Evolutionary conservation across 30 jellyfish, hydroid and myxozoan genomes (phyloP), one percentile per base, ranked within the genome.

Genomic region (Hydractinia echinata): DNA sequence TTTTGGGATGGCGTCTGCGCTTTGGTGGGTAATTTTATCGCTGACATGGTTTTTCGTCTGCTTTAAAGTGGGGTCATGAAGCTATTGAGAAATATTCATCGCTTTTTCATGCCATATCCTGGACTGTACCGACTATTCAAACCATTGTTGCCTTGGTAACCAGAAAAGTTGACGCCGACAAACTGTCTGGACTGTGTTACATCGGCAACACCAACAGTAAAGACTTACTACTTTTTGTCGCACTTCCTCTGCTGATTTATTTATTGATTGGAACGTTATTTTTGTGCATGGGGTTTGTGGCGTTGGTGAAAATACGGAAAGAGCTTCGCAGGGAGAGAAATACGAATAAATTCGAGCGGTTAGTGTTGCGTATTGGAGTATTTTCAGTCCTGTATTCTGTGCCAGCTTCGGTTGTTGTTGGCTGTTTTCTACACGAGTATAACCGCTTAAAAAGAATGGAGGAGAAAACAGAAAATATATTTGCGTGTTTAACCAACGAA

Each of bases 41-140:
- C 67, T 90, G 77, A 90, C 97, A 7, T 90, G 97, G 97, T 90
- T 90, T 64, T 67, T 81, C 97, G n/a, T 93, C 97, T 7, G 97
- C 97, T 1, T 55, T 90, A 52, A 90, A 90, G 83, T 90, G 97
- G 97, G 97, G 97, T 18, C 89, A 85, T 73, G 97, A 90, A 70
- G 97, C 97, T n/a, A 94, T 90, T 15, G 95, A 90, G 76, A 90
- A 90, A 61, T 90, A 90, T 56, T 82, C 97, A 6, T 85, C 97
- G 51, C 20, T 90, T 58, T 90, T 90, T 69, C 97, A 90, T 82
- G 94, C 95, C 8, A 44, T 90, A 60, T 93, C 97, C 11, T 90
- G 97, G 97, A 85, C 97, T 5, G 73, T 85, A 10, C 97, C 97
- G 50, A 81, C 97, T 7, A 79, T 90, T 9, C 97, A 85, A 74